These are phyloP conservation scores for Salpingus planirostris DNA, from an alignment of 2,888 invertebrate genomes.

Conservation along the genomic window DNA sequence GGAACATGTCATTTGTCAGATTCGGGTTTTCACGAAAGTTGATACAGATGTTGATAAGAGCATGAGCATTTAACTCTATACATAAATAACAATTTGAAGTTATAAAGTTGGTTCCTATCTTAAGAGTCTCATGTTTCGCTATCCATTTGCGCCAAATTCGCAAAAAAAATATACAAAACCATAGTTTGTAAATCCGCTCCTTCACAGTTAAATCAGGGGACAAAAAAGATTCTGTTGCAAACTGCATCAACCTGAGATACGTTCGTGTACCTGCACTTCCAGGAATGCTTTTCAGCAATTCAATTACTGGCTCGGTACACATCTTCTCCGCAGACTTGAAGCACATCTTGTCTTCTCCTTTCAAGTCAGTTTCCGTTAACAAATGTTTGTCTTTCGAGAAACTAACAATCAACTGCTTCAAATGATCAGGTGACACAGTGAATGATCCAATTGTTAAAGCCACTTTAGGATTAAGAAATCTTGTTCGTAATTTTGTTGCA, in stretches of 20 bases:
- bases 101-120: conserved; percentile 5
- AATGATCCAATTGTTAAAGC: conserved; percentile 7
- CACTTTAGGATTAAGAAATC: conserved; percentile 8
- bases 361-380: conserved; percentile 4
- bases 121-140: conserved; percentile 2
- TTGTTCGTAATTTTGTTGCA: conserved; percentile 10
- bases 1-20: background rate
- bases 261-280: background rate
- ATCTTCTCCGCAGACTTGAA: background rate
- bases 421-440: conserved; percentile 4
- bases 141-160: conserved; percentile 10
- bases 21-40: background rate
- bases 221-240: background rate
- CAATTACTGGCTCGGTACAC: background rate
- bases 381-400: conserved; percentile 13
- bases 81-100: conserved; percentile 9
- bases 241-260: background rate
- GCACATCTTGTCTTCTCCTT: conserved; percentile 7
- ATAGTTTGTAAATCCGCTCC: background rate
- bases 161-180: conserved; percentile 10
- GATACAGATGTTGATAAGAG: conserved; percentile 1
- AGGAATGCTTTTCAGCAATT: background rate
- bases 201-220: background rate
- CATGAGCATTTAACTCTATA: conserved; percentile 13
- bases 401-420: conserved; percentile 3